A percentile compares a stretch with the other conserved stretches of the same genome.
phyloP scores from a whole-genome alignment of 2,888 invertebrate genomes.

The Lasioglossum pauxillum region DNA sequence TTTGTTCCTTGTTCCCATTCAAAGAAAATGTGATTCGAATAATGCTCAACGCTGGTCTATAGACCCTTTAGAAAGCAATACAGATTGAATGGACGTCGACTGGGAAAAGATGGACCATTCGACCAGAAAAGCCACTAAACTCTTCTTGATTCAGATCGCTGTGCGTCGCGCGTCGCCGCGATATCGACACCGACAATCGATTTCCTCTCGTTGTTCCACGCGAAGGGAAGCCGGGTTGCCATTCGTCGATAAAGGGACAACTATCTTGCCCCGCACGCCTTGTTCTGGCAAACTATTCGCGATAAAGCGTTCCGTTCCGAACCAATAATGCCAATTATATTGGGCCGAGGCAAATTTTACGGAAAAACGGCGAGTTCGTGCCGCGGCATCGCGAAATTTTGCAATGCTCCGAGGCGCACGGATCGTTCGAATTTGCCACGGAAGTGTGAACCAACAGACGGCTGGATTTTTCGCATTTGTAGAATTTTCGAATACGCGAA shows the following conservation, averaged over 20 bases:
- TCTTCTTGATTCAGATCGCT: background rate
- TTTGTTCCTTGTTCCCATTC: too few species aligned
- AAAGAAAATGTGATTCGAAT: too few species aligned
- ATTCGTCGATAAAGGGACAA: constrained; percentile 12
- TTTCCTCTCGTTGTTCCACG: constrained; percentile 14
- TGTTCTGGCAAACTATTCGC: constrained; percentile 23
- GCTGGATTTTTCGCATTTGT: background rate
- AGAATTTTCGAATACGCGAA: background rate
- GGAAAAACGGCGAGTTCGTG: background rate
- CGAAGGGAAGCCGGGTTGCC: background rate
- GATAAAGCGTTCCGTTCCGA: constrained; percentile 15
- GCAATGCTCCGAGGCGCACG: background rate
- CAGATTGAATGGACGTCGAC: background rate
- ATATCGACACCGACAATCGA: constrained; percentile 41
- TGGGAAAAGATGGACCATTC: background rate
- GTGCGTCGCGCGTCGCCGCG: background rate
- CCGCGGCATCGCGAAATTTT: background rate
- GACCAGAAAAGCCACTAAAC: background rate
- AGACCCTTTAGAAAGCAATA: too few species aligned
- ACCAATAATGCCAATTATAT: constrained; percentile 28
- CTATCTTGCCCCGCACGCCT: constrained; percentile 10
- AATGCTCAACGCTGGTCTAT: too few species aligned
- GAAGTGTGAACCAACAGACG: background rate
- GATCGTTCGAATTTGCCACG: background rate
- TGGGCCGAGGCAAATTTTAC: background rate